Percentiles rank a stretch among this genome's conserved stretches.
Evolutionary conservation across 2,888 invertebrate species (phyloP).

Genomic region (Isoperla grammatica): DNA sequence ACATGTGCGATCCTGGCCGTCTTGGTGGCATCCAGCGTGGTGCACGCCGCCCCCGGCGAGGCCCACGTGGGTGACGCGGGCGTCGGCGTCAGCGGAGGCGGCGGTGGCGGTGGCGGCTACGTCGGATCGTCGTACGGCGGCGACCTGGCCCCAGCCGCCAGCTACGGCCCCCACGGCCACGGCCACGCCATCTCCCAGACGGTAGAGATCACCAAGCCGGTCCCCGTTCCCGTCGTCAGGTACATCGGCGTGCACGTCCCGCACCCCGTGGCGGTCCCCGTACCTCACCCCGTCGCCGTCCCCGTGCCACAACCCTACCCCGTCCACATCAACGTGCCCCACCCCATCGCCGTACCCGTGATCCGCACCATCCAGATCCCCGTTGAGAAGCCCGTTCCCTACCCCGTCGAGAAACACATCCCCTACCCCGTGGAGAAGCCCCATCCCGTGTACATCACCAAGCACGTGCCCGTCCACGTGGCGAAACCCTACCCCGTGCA

Average conservation of each 20-base stretch:
- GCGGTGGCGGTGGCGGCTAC: conserved; percentile 8
- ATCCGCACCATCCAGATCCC: conserved; percentile 30
- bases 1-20: too few species aligned
- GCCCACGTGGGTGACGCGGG: conserved; percentile 15
- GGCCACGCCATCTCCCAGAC: conserved; percentile 18
- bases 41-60: neutral
- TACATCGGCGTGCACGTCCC: conserved; percentile 32
- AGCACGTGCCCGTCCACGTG: conserved; percentile 27
- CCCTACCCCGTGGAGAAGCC: conserved; percentile 29
- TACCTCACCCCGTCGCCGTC: conserved; percentile 27
- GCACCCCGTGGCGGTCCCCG: conserved; percentile 21
- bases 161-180: conserved; percentile 11
- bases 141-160: conserved; percentile 16
- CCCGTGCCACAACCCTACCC: conserved; percentile 27
- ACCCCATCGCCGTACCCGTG: conserved; percentile 30
- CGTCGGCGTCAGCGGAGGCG: conserved; percentile 16
- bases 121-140: neutral
- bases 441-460: conserved; percentile 29
- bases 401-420: conserved; percentile 28
- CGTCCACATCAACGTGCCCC: conserved; percentile 25
- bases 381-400: conserved; percentile 31
- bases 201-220: conserved; percentile 23
- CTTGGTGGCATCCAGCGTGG: neutral
- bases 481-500: conserved; percentile 29
- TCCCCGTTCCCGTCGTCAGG: conserved; percentile 24